Conservation (phyloP, 1,140 invertebrate genomes). For the Diabrotica undecimpunctata region DNA sequence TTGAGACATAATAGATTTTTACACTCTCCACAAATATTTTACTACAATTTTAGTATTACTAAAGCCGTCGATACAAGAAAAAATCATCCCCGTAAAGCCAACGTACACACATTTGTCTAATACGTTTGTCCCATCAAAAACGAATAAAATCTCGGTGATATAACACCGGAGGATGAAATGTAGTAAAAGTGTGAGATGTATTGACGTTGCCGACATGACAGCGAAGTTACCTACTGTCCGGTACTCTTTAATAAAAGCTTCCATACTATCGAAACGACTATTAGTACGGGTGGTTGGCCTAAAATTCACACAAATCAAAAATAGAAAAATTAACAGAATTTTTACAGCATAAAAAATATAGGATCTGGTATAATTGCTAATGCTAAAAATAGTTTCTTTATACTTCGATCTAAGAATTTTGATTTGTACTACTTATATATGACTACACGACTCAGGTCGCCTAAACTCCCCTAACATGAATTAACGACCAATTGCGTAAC, state of each 20-base stretch:
- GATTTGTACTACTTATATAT: too few species aligned
- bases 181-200: slow-evolving; percentile 21
- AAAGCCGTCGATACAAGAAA: slow-evolving; percentile 23
- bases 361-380: too few species aligned
- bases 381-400: too few species aligned
- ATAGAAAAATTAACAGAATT: too few species aligned
- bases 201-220: slow-evolving; percentile 12
- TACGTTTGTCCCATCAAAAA: slow-evolving; percentile 23
- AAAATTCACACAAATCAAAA: not conserved
- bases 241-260: slow-evolving; percentile 16
- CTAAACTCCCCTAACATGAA: too few species aligned
- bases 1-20: slow-evolving; percentile 10
- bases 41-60: slow-evolving; percentile 22
- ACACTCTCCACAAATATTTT: slow-evolving; percentile 19
- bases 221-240: slow-evolving; percentile 11
- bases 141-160: slow-evolving; percentile 20
- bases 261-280: slow-evolving; percentile 1
- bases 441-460: too few species aligned
- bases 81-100: slow-evolving; percentile 21
- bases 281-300: slow-evolving; percentile 6
- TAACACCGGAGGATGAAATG: slow-evolving; percentile 16
- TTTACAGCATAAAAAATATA: too few species aligned
- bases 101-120: slow-evolving; percentile 20
- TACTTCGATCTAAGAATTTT: too few species aligned
- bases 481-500: too few species aligned